Evolutionary conservation across 2,888 invertebrate species (phyloP), one percentile per base, ranked within the genome.

Genomic region (Dicranocentrus wangi): DNA sequence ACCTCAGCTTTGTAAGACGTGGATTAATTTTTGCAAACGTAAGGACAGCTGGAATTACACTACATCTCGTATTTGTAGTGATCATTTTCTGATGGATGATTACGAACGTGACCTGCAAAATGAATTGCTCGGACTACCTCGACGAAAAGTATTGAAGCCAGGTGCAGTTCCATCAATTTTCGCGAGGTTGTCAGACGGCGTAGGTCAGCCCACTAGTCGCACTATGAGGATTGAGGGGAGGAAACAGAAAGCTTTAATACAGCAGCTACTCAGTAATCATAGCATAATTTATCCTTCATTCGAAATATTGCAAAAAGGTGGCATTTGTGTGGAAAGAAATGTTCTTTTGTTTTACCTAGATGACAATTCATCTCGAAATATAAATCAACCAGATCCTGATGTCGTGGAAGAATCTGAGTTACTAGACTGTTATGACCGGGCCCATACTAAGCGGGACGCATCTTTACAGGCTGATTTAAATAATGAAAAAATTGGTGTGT

Each of bases 91-190:
- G 1, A 23, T 19, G 13, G 55, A 32, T 0, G 53, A 17, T 13
- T 81, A 71, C 23, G 25, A 71, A 65, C 28, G 81, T 17, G 81
- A 81, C 32, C 15, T 77, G 13, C 21, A 13, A 32, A 47, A 65
- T n/a, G 81, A 81, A 23, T 25, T 81, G 0, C 47, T 77, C 1
- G 71, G 71, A 28, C 27, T 66, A 1, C 77, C 76, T 13, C 10
- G n/a, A 10, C 5, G 63, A 28, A 63, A 66, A 53, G 2, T 8
- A n/a, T 42, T 81, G 17, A 61, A 63, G 28, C 1, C 1, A 2
- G 66, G 43, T 8, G 61, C 71, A 0, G 17, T 68, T 13, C 81
- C 81, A 0, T 19, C 60, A 15, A n/a, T 81, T 7, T 69, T 61
- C 27, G n/a, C n/a, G n/a, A 3, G 39, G 1, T 25, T 28, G 27